A percentile compares a stretch with the other conserved stretches of the same genome.
Evolutionary conservation across 2,797 vertebrate genomes (phyloP).

Genomic region (Gorsachius magnificus): DNA sequence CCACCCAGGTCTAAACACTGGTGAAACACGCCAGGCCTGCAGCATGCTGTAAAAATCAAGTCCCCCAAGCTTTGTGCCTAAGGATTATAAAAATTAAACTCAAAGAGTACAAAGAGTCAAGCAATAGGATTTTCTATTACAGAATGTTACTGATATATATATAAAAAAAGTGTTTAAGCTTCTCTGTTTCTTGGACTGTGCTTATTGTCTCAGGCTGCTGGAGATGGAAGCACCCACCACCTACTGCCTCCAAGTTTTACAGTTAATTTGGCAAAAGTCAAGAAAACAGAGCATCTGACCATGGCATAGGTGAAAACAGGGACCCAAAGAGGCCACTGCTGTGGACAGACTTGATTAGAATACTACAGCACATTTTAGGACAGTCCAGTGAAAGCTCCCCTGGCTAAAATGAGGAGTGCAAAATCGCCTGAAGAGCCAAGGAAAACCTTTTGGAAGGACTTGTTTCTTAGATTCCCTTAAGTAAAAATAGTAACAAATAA

Average conservation of each 20-base stretch:
- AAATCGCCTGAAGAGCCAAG: conserved; percentile 15
- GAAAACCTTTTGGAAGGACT: conserved; percentile 17
- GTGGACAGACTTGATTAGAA: neutral
- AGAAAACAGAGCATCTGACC: neutral
- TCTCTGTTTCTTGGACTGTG: neutral
- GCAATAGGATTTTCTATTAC: neutral
- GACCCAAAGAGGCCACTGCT: neutral
- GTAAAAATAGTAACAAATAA: conserved; percentile 25
- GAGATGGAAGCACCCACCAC: neutral
- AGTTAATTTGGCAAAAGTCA: neutral
- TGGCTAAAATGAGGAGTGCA: conserved; percentile 29
- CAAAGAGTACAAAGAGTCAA: neutral
- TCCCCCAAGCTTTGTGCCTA: neutral
- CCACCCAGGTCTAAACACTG: neutral
- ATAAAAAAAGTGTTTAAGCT: accelerated
- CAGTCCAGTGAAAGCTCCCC: conserved; percentile 1
- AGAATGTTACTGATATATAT: neutral
- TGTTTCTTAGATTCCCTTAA: conserved; percentile 48
- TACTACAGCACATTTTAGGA: neutral
- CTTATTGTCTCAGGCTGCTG: neutral
- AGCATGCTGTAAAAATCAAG: neutral
- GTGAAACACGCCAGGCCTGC: neutral
- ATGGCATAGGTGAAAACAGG: neutral
- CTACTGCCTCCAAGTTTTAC: neutral
- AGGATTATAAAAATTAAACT: neutral